Evolutionary conservation across 2,888 invertebrate genomes (phyloP).

Genomic region (Corythucha ciliata): DNA sequence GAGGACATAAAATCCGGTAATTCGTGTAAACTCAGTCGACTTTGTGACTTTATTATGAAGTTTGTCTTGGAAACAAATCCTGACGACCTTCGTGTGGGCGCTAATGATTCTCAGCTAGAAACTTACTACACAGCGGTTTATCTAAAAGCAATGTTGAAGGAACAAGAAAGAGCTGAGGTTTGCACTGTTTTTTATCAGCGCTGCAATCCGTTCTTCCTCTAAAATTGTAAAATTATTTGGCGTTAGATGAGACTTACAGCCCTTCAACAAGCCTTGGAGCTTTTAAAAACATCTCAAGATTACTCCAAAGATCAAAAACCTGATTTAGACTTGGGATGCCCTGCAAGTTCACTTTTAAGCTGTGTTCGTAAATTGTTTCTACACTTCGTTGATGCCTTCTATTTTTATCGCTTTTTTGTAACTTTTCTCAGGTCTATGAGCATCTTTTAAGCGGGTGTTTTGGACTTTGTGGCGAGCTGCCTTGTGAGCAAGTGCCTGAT

Average conservation of each 20-base stretch:
- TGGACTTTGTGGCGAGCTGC: conserved; percentile 40
- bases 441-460: conserved; percentile 45
- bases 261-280: conserved; percentile 41
- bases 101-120: conserved; percentile 22
- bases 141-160: conserved; percentile 24
- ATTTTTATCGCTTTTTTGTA: neutral
- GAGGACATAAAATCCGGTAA: conserved; percentile 17
- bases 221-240: conserved; percentile 3
- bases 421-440: conserved; percentile 40
- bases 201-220: neutral
- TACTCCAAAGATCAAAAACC: conserved; percentile 31
- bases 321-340: conserved; percentile 23
- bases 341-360: conserved; percentile 39
- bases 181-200: neutral
- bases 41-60: conserved; percentile 26
- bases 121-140: too few species aligned
- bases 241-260: conserved; percentile 38
- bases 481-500: conserved; percentile 45
- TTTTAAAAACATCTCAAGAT: conserved; percentile 37
- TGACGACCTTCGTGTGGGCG: conserved; percentile 16
- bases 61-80: conserved; percentile 22
- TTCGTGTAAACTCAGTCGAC: conserved; percentile 19
- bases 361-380: conserved; percentile 35
- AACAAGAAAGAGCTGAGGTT: conserved; percentile 30
- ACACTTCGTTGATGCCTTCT: neutral